Conservation (phyloP, 2,888 invertebrate species). For the Aethes cnicana region DNA sequence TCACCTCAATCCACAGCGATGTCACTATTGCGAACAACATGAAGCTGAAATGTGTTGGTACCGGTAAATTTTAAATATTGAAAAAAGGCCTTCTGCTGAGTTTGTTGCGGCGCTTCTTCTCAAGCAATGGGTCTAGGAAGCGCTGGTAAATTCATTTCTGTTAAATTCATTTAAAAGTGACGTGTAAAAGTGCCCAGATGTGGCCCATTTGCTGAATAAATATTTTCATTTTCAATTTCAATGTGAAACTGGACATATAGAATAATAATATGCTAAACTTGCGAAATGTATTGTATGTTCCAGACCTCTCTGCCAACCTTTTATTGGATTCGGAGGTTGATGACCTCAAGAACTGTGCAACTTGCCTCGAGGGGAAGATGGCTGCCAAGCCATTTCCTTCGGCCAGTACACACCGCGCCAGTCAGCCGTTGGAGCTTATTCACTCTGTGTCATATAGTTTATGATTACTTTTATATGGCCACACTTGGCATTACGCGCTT, state of each 20-base stretch:
- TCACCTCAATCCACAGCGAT: neutral
- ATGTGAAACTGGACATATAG: neutral
- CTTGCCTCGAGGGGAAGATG: constrained; percentile 22
- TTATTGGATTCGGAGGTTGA: neutral
- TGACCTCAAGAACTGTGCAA: neutral
- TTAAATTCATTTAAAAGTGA: too few species aligned
- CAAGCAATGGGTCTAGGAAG: too few species aligned
- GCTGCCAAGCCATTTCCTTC: neutral
- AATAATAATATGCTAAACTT: neutral
- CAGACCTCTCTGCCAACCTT: neutral
- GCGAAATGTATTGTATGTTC: neutral
- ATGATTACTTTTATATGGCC: too few species aligned
- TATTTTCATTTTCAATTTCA: too few species aligned
- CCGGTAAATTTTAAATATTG: too few species aligned
- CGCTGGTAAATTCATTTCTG: too few species aligned
- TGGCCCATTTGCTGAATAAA: too few species aligned
- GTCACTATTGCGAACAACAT: neutral
- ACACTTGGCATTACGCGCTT: too few species aligned
- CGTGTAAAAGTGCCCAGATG: too few species aligned
- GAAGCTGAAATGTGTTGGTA: neutral
- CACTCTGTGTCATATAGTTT: too few species aligned
- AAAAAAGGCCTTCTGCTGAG: too few species aligned
- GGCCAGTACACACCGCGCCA: neutral
- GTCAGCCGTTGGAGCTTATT: constrained; percentile 1
- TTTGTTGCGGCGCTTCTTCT: too few species aligned